A percentile compares a stretch with the other conserved stretches of the same genome.
phyloP scores from a whole-genome alignment of 2,888 invertebrate species.

The Eremobia ochroleuca region DNA sequence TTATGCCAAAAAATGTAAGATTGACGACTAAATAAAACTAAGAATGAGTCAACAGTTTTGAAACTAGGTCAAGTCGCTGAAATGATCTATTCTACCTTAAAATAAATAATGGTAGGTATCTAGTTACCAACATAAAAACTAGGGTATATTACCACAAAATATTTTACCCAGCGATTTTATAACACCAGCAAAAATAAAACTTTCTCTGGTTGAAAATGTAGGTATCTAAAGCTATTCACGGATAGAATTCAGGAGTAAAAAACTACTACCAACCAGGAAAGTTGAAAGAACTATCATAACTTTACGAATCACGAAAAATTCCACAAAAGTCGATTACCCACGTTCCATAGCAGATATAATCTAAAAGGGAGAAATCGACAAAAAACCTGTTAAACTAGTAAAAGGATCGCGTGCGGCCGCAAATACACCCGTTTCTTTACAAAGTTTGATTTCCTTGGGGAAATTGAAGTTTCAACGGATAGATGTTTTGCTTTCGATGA shows the following conservation, averaged over 20 bases:
- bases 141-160: not conserved
- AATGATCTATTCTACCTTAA: not conserved
- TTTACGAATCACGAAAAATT: slow-evolving; percentile 26
- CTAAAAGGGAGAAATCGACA: slow-evolving; percentile 55
- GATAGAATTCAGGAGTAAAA: not conserved
- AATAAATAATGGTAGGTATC: not conserved
- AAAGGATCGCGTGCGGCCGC: slow-evolving; percentile 57
- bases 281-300: slow-evolving; percentile 12
- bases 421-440: slow-evolving; percentile 37
- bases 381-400: slow-evolving; percentile 61
- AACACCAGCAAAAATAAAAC: not conserved
- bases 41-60: not conserved
- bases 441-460: slow-evolving; percentile 62
- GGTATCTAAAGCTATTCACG: not conserved
- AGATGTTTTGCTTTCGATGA: slow-evolving; percentile 29
- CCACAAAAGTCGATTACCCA: slow-evolving; percentile 30
- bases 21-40: not conserved
- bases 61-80: not conserved
- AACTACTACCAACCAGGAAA: too few relatives aligned
- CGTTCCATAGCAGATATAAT: slow-evolving; percentile 39
- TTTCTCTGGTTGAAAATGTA: not conserved
- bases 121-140: slow-evolving; percentile 1
- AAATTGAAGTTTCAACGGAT: slow-evolving; percentile 47
- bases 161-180: not conserved
- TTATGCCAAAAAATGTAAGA: not conserved